Evolutionary conservation across 2,113 vertebrate species (phyloP).

Genomic region (Benitochromis conjunctus): DNA sequence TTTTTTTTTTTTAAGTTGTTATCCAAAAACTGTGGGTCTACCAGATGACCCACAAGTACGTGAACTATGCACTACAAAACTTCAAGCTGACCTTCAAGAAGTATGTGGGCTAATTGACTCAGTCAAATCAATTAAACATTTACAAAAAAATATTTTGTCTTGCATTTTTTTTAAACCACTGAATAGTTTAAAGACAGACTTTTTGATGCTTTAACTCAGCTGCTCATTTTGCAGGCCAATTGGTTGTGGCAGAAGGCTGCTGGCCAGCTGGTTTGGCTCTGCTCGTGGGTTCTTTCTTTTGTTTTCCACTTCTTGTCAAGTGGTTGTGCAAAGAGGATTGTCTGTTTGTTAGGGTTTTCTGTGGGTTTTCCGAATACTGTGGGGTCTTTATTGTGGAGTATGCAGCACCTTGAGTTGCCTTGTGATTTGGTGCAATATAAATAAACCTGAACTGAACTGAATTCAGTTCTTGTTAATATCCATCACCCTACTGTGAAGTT

Average conservation of each 20-base stretch:
- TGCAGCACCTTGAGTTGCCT: neutral
- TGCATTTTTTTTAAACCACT: neutral
- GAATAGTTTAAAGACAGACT: neutral
- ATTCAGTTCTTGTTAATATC: neutral
- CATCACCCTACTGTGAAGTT: neutral
- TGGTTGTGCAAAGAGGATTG: neutral
- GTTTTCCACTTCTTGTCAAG: neutral
- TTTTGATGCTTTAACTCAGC: neutral
- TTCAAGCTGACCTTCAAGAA: neutral
- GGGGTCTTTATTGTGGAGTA: neutral
- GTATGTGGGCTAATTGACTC: neutral
- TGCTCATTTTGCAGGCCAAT: neutral
- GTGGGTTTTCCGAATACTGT: neutral
- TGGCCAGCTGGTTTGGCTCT: neutral
- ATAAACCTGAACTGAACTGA: neutral
- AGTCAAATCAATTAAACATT: neutral
- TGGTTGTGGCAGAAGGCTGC: accelerated
- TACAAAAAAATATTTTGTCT: neutral
- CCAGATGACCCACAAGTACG: neutral
- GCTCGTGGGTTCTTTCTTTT: neutral
- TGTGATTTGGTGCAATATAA: neutral
- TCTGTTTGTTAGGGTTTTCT: neutral
- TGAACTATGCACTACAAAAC: neutral
- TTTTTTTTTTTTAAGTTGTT: neutral
- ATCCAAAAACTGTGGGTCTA: neutral